Percentiles rank a stretch among this genome's conserved stretches.
These are phyloP conservation scores for Danio albolineatus DNA, from an alignment of 2,797 vertebrate species.

Conservation along the genomic window DNA sequence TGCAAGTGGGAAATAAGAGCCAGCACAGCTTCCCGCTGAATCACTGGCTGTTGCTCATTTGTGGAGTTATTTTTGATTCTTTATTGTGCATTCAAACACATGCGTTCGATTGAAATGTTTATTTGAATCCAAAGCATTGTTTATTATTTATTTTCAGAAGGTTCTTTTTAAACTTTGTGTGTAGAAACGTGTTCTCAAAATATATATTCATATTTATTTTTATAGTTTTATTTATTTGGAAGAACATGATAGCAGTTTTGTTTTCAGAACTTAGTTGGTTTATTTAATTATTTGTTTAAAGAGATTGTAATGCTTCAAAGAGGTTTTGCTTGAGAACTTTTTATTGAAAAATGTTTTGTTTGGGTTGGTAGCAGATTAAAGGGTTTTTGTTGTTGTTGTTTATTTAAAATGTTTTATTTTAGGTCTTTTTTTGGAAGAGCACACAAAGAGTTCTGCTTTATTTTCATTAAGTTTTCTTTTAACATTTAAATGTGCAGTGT, in stretches of 20 bases:
- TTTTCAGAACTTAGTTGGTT: neutral
- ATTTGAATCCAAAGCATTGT: neutral
- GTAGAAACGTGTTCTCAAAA: neutral
- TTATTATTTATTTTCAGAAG: neutral
- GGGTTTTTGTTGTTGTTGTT: neutral
- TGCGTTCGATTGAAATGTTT: neutral
- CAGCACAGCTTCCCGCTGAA: neutral
- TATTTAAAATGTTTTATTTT: neutral
- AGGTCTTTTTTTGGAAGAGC: neutral
- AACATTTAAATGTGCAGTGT: neutral
- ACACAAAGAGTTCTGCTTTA: neutral
- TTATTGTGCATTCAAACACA: constrained; percentile 15
- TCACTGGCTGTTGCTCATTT: neutral
- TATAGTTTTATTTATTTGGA: neutral
- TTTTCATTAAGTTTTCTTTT: neutral
- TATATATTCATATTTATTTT: too few relatives aligned
- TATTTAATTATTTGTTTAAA: neutral
- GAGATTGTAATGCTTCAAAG: neutral
- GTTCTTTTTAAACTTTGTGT: neutral
- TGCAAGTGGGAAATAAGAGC: neutral
- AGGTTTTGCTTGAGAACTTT: neutral
- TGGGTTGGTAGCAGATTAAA: neutral
- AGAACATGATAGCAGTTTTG: neutral
- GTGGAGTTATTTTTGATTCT: neutral
- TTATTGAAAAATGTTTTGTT: neutral